These are phyloP conservation scores for Lasioglossum vierecki DNA, from an alignment of 2,888 invertebrate genomes.

Conservation along the genomic window DNA sequence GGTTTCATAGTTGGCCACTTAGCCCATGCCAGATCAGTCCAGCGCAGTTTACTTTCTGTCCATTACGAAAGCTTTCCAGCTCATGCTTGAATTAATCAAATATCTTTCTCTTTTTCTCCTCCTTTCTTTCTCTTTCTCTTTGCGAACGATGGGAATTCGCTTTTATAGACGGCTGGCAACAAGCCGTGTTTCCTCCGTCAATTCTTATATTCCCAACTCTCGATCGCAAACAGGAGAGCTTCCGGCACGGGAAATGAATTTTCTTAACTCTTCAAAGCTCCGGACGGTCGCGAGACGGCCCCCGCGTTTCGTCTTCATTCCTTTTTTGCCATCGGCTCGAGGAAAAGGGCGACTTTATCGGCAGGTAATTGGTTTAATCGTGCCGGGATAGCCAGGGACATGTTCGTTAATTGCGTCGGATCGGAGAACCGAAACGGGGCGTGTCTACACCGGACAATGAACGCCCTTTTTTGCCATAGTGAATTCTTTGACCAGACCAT, in stretches of 20 bases:
- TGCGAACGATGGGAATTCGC: background rate
- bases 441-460: conserved; percentile 28
- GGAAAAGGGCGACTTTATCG: conserved; percentile 62
- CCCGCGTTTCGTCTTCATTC: background rate
- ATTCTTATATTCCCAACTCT: conserved; percentile 4
- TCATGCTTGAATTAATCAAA: background rate
- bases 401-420: conserved; percentile 70
- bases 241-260: conserved; percentile 19
- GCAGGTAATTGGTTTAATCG: conserved; percentile 77
- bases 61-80: background rate
- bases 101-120: background rate
- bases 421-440: conserved; percentile 27
- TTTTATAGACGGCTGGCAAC: background rate
- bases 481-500: background rate
- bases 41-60: background rate
- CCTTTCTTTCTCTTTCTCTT: background rate
- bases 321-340: background rate
- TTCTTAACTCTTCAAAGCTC: conserved; percentile 4
- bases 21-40: background rate
- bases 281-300: conserved; percentile 4
- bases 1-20: background rate
- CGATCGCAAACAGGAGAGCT: background rate
- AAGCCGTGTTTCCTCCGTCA: conserved; percentile 7
- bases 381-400: conserved; percentile 69
- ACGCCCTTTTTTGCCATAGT: background rate